Conservation (phyloP, 2,888 invertebrate species). For the Onthophagus sagittarius region DNA sequence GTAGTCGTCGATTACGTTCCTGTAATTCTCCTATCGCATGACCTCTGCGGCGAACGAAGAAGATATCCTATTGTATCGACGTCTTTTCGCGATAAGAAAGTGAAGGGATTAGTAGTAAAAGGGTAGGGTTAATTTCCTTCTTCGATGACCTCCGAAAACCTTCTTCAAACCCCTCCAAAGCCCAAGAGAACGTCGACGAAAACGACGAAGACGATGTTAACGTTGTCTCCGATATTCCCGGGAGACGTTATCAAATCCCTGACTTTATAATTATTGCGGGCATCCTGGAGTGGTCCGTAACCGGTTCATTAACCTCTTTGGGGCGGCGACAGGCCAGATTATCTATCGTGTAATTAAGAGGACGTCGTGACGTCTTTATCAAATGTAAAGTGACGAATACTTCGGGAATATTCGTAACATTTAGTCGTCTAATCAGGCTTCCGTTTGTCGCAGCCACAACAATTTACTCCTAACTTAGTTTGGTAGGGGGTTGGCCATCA, state of each 20-base stretch:
- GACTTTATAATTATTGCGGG: not conserved
- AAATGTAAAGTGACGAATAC: not conserved
- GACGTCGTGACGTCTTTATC: not conserved
- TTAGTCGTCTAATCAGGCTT: not conserved
- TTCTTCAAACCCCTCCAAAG: not conserved
- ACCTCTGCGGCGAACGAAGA: not conserved
- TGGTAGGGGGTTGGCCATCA: not conserved
- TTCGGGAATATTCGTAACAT: not conserved
- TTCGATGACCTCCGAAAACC: not conserved
- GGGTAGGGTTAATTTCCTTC: not conserved
- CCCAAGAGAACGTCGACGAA: not conserved
- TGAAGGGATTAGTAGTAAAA: not conserved
- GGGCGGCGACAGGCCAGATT: not conserved
- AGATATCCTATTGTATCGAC: not conserved
- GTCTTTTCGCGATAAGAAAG: not conserved
- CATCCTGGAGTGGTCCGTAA: not conserved
- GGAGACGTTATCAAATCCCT: not conserved
- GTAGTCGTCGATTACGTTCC: not conserved
- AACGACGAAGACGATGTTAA: not conserved
- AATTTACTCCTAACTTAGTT: not conserved
- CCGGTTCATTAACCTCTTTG: not conserved
- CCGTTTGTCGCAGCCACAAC: not conserved
- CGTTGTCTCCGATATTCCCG: not conserved
- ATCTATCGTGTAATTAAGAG: not conserved
- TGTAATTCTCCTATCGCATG: slow-evolving; percentile 5